Evolutionary conservation across 2,113 vertebrate genomes (phyloP).

Genomic region (Condylura cristata): DNA sequence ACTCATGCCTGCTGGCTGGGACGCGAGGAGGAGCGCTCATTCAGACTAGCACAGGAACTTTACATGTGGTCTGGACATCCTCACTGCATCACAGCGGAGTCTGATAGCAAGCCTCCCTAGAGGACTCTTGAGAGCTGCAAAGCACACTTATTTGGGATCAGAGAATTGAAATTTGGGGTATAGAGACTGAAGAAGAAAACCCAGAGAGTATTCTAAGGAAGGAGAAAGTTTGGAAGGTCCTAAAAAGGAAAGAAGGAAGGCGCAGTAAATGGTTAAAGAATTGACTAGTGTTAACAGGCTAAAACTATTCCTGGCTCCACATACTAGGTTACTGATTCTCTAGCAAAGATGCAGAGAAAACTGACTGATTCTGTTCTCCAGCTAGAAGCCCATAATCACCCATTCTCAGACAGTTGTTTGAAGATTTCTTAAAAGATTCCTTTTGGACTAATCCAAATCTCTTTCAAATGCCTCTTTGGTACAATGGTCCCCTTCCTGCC

Average conservation of each 20-base stretch:
- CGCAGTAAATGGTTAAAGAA: not conserved
- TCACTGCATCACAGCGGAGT: not conserved
- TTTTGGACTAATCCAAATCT: not conserved
- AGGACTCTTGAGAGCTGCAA: not conserved
- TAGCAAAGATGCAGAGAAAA: not conserved
- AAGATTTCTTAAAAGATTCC: not conserved
- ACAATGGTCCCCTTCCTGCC: too few species aligned
- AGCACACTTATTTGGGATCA: too few species aligned
- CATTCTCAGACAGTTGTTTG: not conserved
- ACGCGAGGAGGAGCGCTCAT: not conserved
- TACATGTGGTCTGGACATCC: not conserved
- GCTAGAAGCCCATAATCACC: not conserved
- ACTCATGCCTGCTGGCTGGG: not conserved
- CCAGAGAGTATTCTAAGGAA: too few species aligned
- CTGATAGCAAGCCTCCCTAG: not conserved
- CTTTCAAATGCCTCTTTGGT: not conserved
- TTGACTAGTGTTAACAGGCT: not conserved
- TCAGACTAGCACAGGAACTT: not conserved
- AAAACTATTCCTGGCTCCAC: not conserved
- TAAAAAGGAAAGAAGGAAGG: too few species aligned
- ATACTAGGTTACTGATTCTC: not conserved
- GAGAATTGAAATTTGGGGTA: too few species aligned
- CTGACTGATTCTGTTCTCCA: not conserved
- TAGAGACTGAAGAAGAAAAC: too few species aligned
- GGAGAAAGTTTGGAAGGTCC: too few species aligned